Evolutionary conservation across 2,888 invertebrate genomes (phyloP), one percentile per base, ranked within the genome.

Genomic region (Pachycephus smyrnensis): DNA sequence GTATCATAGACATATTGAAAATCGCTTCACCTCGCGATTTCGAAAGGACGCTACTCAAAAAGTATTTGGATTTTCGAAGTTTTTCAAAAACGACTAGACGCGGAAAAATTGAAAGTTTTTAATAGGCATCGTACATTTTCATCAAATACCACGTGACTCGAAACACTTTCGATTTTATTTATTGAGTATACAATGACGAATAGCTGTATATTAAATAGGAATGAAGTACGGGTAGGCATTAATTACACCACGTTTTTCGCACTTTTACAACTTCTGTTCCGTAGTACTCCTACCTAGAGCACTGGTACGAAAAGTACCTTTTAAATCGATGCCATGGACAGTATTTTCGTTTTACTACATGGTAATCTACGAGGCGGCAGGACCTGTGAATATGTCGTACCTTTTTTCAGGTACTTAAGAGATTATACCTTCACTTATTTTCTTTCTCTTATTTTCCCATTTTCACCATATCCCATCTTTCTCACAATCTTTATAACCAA

Each of bases 301-400:
- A 9, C 55, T 55, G 55, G 55, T 55, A 55, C 23, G 55, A 55
- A 9, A 23, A 55, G 23, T 55, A 83, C 83, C 85, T 83, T 87
- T 85, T 86, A 80, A 82, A 87, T 85, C 85, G 85, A 82, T 86
- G 84, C 86, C 86, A 55, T 86, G 83, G 55, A 87, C 85, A 86
- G 84, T 84, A 84, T 86, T 55, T 55, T 86, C 77, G 84, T 86
- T 88, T 88, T 88, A 87, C 83, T 82, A 80, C 88, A 81, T 77
- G 84, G 85, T 84, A 80, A 82, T 84, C 84, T 78, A 55, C 55
- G 80, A 76, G 76, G 80, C 76, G 76, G 77, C 80, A 55, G 55
- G 55, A 55, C 55, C 55, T 55, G 55, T 23, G 55, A 55, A 23
- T 55, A 55, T 55, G 55, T 55, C 23, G 23, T 55, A 55, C 55